These are phyloP conservation scores for Cyrtodaria siliqua DNA, from an alignment of 2,888 invertebrate genomes.

Conservation along the genomic window DNA sequence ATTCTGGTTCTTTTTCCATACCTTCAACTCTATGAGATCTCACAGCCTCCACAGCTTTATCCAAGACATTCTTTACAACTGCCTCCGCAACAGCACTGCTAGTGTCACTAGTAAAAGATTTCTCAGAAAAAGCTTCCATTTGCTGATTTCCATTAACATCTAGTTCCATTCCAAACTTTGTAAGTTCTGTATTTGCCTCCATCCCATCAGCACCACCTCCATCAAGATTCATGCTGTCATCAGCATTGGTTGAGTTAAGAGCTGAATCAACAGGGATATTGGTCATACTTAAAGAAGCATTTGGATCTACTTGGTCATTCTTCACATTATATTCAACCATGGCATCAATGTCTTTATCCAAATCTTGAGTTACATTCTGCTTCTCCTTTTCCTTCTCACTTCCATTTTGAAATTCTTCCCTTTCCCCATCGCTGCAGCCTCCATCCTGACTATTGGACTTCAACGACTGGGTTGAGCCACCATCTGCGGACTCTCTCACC, in stretches of 20 bases:
- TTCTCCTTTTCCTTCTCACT: conserved; percentile 34
- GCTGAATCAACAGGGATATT: conserved; percentile 33
- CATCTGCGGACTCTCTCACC: conserved; percentile 39
- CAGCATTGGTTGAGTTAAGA: conserved; percentile 1
- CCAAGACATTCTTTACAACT: conserved; percentile 63
- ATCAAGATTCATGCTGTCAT: not conserved
- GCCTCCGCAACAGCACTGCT: conserved; percentile 69
- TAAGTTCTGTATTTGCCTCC: not conserved
- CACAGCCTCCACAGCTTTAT: conserved; percentile 51
- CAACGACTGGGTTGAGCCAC: conserved; percentile 15
- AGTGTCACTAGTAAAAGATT: conserved; percentile 55
- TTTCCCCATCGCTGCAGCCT: conserved; percentile 3
- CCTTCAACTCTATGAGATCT: not conserved
- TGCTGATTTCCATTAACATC: conserved; percentile 28
- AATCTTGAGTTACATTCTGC: conserved; percentile 27
- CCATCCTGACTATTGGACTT: not conserved
- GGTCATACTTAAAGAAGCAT: conserved; percentile 34
- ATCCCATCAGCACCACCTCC: not conserved
- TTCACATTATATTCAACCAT: conserved; percentile 47
- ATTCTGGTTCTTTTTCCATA: conserved; percentile 2
- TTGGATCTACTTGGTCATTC: conserved; percentile 42
- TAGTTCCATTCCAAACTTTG: conserved; percentile 26
- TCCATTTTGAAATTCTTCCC: conserved; percentile 12
- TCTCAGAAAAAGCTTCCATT: conserved; percentile 22
- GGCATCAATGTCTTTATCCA: conserved; percentile 56